These are phyloP conservation scores for Halyomorpha halys DNA, from an alignment of 1,140 invertebrate genomes.

Conservation along the genomic window DNA sequence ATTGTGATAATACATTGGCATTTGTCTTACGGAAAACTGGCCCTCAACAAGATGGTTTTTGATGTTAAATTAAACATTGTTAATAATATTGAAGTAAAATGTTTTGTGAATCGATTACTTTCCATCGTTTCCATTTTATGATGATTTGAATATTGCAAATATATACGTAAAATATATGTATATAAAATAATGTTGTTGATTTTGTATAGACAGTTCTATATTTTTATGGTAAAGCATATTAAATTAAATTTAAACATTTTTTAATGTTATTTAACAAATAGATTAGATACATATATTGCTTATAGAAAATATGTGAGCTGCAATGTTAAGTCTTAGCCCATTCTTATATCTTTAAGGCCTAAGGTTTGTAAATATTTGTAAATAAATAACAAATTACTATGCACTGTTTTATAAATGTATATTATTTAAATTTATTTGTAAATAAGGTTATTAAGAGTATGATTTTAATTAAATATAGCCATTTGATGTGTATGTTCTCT, in stretches of 20 bases:
- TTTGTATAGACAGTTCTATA: constrained; percentile 24
- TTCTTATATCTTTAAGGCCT: constrained; percentile 22
- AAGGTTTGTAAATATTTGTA: constrained; percentile 17
- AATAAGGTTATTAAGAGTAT: too few relatives aligned
- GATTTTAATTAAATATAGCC: too few relatives aligned
- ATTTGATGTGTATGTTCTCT: too few relatives aligned
- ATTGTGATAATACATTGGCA: too few relatives aligned
- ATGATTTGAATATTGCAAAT: not conserved
- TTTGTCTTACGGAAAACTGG: too few relatives aligned
- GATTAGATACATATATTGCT: constrained; percentile 11
- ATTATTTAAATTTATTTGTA: too few relatives aligned
- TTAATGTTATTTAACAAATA: not conserved
- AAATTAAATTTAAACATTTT: constrained; percentile 1
- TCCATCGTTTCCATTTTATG: too few relatives aligned
- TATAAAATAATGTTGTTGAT: constrained; percentile 7
- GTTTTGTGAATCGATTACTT: too few relatives aligned
- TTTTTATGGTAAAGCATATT: constrained; percentile 20
- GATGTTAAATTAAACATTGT: too few relatives aligned
- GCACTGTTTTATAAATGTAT: too few relatives aligned
- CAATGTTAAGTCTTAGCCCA: constrained; percentile 12
- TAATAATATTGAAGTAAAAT: too few relatives aligned
- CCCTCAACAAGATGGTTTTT: too few relatives aligned
- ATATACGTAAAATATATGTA: constrained; percentile 13
- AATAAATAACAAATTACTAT: not conserved
- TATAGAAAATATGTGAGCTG: constrained; percentile 9